A percentile compares a stretch with the other conserved stretches of the same genome.
Evolutionary conservation across 2,797 vertebrate genomes (phyloP).

Genomic region (Rhyacichthys aspro): DNA sequence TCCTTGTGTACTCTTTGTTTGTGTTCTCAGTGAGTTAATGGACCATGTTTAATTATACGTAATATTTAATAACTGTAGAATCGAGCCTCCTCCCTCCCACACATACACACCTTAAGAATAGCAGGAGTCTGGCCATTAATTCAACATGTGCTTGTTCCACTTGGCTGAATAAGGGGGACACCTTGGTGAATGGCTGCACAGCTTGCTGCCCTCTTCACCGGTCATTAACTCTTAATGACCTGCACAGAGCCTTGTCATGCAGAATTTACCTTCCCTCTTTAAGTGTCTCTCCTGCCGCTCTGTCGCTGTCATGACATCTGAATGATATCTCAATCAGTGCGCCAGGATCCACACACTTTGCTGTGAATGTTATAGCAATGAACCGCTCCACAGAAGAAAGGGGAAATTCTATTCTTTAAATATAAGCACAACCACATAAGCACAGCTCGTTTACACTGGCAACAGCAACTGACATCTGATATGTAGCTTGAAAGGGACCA

Average conservation of each 20-base stretch:
- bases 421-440: too few relatives aligned
- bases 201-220: slow-evolving; percentile 35
- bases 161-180: slow-evolving; percentile 46
- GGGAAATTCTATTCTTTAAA: too few relatives aligned
- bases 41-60: slow-evolving; percentile 58
- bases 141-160: slow-evolving; percentile 61
- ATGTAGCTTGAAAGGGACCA: too few relatives aligned
- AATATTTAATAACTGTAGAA: slow-evolving; percentile 56
- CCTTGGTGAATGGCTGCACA: slow-evolving; percentile 51
- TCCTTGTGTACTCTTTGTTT: slow-evolving; percentile 23
- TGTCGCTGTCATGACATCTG: slow-evolving; percentile 18
- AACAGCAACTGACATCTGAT: too few relatives aligned
- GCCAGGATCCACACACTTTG: slow-evolving; percentile 5
- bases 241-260: slow-evolving; percentile 34
- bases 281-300: slow-evolving; percentile 11
- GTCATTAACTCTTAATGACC: slow-evolving; percentile 67
- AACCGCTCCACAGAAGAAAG: too few relatives aligned
- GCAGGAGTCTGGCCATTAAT: slow-evolving; percentile 51
- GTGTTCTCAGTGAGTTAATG: slow-evolving; percentile 55
- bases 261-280: slow-evolving; percentile 39
- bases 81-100: background rate
- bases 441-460: too few relatives aligned
- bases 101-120: slow-evolving; percentile 51
- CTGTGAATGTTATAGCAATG: background rate
- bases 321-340: slow-evolving; percentile 33